Conservation (phyloP, 2,113 vertebrate genomes). For the Leucoraja erinaceus region DNA sequence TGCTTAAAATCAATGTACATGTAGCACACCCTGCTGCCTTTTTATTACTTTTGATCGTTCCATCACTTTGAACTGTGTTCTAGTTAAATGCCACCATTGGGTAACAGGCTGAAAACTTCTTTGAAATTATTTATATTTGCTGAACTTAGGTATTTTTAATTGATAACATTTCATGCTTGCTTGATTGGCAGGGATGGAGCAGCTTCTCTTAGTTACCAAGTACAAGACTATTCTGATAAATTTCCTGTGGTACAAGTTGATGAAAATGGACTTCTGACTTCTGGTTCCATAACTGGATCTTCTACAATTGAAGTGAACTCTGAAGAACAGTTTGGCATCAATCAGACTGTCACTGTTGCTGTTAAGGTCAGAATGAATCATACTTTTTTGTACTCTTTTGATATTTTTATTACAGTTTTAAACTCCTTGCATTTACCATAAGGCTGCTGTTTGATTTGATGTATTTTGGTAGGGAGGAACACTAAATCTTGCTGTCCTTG, state of each 20-base stretch:
- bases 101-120: background rate
- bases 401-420: too few species aligned
- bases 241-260: slow-evolving; percentile 68
- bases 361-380: slow-evolving; percentile 56
- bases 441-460: too few species aligned
- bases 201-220: slow-evolving; percentile 67
- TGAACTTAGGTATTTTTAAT: too few species aligned
- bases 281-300: slow-evolving; percentile 67
- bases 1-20: background rate
- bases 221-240: slow-evolving; percentile 68
- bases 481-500: too few species aligned
- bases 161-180: background rate
- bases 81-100: background rate
- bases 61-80: background rate
- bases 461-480: too few species aligned
- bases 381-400: too few species aligned
- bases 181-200: slow-evolving; percentile 62
- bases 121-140: background rate
- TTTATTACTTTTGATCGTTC: background rate
- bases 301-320: slow-evolving; percentile 75
- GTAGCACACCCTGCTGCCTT: background rate
- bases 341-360: slow-evolving; percentile 56
- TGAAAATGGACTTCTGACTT: slow-evolving; percentile 70
- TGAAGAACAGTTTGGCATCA: slow-evolving; percentile 71
- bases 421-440: too few species aligned